A percentile compares a stretch with the other conserved stretches of the same genome.
Conservation (phyloP, 2,888 invertebrate species). For the Microctonus hyperodae region DNA sequence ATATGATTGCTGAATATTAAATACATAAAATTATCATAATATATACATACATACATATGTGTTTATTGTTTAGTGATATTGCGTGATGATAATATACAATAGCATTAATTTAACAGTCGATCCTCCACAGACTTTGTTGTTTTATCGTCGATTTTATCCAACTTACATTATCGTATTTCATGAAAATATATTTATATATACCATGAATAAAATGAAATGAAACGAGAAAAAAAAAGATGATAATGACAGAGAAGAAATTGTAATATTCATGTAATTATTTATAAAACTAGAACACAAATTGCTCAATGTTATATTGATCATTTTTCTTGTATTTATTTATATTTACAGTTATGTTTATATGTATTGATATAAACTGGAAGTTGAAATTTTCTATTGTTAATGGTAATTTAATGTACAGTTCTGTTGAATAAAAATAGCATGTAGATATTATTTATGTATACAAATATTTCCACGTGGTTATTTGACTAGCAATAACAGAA, state of each 20-base stretch:
- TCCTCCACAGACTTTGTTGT: not conserved
- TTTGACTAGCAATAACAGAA: constrained; percentile 1
- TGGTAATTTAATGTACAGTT: not conserved
- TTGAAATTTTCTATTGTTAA: not conserved
- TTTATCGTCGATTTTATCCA: constrained; percentile 2
- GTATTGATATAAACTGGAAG: not conserved
- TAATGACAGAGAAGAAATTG: not conserved
- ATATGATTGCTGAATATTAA: not conserved
- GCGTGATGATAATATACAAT: not conserved
- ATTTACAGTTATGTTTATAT: no score
- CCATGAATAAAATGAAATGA: not conserved
- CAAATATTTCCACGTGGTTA: not conserved
- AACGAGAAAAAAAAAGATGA: not conserved
- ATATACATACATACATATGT: not conserved
- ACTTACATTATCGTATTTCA: not conserved
- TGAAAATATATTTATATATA: not conserved
- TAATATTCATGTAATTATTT: not conserved
- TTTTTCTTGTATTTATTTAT: not conserved
- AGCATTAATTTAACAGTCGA: not conserved
- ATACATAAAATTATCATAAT: not conserved
- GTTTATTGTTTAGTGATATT: not conserved
- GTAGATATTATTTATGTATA: not conserved
- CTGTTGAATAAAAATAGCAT: not conserved
- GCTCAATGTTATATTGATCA: not conserved
- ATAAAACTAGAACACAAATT: not conserved